Base-by-base conservation (phyloP, 1,140 invertebrate genomes). In the Anoplophora glabripennis region DNA sequence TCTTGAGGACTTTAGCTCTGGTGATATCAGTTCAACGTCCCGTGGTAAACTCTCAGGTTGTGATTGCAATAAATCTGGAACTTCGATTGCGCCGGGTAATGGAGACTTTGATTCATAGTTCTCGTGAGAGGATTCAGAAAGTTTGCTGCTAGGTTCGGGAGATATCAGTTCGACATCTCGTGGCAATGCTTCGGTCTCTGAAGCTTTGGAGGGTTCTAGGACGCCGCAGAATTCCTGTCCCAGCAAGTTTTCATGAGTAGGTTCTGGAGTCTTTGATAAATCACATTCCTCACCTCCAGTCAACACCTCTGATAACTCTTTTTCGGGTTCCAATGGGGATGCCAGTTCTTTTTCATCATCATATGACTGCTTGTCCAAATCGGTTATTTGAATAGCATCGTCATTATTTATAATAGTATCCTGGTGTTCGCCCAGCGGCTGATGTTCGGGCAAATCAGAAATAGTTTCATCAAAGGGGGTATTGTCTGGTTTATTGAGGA, bases 401-500 rank as follows among this genome's bases (percentile, higher is more conserved):
- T 66, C 66, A 41, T 66, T 68, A 56, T 67, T 58, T 0, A 59
- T 10, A 21, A 38, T 34, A 1, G 45, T 36, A 4, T 45, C 38
- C 8, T 54, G 21, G 8, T 10, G 48, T 56, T 61, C 18, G 41
- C 59, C 57, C 15, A 68, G 45, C 35, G 68, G 65, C 59, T 61
- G n/a, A 41, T 68, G 65, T 41, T 73, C 65, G 21, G 63, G 62
- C 7, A 70, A 47, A 61, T 69, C 64, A 9, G 69, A 68, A 48
- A 70, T 64, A 0, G 69, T 65, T 10, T 71, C 69, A 56, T 70
- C 42, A 15, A 69, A 64, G 7, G n/a, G 40, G 3, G 40, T 34
- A 0, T 12, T 49, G 28, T 47, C 48, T 1, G 36, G 34, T 42
- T 66, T 77, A 62, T 79, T 75, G 48, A 75, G 55, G 46, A 78